phyloP scores from a whole-genome alignment of 2,888 invertebrate genomes.

The Himalopsyche japonica region DNA sequence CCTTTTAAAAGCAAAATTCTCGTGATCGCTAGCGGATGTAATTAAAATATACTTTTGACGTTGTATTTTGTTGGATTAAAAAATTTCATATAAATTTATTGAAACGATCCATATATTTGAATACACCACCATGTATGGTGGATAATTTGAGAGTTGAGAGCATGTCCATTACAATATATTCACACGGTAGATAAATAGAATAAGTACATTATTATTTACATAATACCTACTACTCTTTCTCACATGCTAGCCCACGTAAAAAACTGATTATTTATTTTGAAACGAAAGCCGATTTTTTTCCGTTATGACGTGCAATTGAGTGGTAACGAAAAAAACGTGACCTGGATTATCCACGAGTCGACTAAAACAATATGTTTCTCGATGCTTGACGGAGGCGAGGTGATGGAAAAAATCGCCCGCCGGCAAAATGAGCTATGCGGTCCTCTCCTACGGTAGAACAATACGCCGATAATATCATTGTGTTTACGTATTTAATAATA shows the following conservation, averaged over 20 bases:
- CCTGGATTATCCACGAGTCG: constrained; percentile 21
- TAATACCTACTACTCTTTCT: background rate
- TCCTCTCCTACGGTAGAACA: background rate
- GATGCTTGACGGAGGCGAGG: background rate
- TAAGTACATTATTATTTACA: background rate
- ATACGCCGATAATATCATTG: background rate
- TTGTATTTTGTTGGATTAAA: no score
- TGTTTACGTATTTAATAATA: background rate
- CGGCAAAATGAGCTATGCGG: background rate
- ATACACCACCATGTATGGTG: no score
- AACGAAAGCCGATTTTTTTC: background rate
- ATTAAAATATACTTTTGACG: no score
- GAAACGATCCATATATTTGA: no score
- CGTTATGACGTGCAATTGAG: background rate
- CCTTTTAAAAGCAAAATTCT: no score
- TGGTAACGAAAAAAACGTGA: constrained; percentile 18
- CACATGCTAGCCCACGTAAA: background rate
- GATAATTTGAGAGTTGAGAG: background rate
- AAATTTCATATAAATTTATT: no score
- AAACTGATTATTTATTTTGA: constrained; percentile 1
- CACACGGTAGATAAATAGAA: background rate
- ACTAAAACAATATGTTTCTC: constrained; percentile 6
- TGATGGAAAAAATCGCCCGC: background rate
- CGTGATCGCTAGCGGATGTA: no score
- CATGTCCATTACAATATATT: background rate